Percentiles rank a stretch among this genome's conserved stretches.
Evolutionary conservation across 2,113 vertebrate genomes (phyloP).

Genomic region (Erpornis zantholeuca): DNA sequence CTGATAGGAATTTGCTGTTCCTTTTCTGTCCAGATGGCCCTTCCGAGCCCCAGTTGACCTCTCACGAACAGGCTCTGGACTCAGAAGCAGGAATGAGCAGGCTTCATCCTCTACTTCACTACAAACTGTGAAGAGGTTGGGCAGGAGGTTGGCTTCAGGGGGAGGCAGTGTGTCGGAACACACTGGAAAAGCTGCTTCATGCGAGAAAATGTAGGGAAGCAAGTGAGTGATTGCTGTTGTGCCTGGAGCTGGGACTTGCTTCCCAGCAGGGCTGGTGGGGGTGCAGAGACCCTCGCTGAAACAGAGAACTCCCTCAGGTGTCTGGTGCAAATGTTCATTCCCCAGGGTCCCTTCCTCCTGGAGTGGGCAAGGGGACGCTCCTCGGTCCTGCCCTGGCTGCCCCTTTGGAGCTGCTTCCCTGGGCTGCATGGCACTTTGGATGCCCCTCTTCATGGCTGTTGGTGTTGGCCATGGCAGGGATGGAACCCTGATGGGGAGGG

Average conservation of each 20-base stretch:
- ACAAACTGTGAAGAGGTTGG: constrained; percentile 25
- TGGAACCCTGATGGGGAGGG: background rate
- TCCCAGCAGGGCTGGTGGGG: background rate
- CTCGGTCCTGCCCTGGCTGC: background rate
- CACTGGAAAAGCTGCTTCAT: background rate
- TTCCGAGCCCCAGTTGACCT: background rate
- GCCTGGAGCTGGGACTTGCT: background rate
- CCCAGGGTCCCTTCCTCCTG: background rate
- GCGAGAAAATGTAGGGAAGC: background rate
- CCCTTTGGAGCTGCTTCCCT: background rate
- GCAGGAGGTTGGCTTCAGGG: constrained; percentile 50
- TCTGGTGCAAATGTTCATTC: background rate
- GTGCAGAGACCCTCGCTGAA: background rate
- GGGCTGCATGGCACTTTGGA: background rate
- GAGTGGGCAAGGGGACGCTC: background rate
- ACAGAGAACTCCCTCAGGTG: background rate
- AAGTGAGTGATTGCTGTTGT: background rate
- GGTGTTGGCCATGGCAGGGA: background rate
- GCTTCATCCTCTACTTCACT: background rate
- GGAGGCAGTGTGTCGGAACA: background rate
- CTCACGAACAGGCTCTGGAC: background rate
- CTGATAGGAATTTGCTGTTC: background rate
- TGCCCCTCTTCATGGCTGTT: rapidly evolving
- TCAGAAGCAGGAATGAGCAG: background rate
- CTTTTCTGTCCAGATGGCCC: constrained; percentile 34